phyloP scores from a whole-genome alignment of 2,888 invertebrate species.

The Hemaris fuciformis region DNA sequence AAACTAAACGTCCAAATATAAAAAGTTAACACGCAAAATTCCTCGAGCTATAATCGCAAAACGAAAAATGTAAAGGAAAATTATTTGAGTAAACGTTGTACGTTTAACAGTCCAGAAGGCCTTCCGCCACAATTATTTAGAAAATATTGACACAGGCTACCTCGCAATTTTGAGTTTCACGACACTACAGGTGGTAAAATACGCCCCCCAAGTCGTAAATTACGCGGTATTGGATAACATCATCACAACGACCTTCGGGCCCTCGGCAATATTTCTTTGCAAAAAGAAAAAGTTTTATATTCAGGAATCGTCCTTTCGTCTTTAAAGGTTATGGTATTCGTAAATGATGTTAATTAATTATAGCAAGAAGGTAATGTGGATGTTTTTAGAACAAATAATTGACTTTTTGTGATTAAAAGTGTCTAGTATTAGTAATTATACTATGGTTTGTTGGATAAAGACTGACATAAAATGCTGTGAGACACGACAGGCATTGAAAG shows the following conservation, averaged over 20 bases:
- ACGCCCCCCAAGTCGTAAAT: background rate
- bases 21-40: background rate
- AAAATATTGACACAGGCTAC: background rate
- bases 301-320: background rate
- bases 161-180: conserved; percentile 1
- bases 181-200: conserved; percentile 1
- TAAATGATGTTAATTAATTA: background rate
- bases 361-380: too few relatives aligned
- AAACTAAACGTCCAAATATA: too few relatives aligned
- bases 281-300: background rate
- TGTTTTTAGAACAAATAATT: too few relatives aligned
- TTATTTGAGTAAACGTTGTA: background rate
- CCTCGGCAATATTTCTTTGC: background rate
- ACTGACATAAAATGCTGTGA: too few relatives aligned
- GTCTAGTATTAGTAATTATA: too few relatives aligned
- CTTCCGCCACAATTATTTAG: background rate
- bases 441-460: too few relatives aligned
- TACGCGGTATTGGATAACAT: background rate
- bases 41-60: background rate
- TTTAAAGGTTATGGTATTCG: background rate
- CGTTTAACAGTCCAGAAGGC: background rate
- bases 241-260: background rate
- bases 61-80: background rate
- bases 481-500: too few relatives aligned
- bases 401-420: too few relatives aligned